These are phyloP conservation scores for Phyllotis vaccarum DNA, from an alignment of 2,797 vertebrate genomes.

Conservation along the genomic window DNA sequence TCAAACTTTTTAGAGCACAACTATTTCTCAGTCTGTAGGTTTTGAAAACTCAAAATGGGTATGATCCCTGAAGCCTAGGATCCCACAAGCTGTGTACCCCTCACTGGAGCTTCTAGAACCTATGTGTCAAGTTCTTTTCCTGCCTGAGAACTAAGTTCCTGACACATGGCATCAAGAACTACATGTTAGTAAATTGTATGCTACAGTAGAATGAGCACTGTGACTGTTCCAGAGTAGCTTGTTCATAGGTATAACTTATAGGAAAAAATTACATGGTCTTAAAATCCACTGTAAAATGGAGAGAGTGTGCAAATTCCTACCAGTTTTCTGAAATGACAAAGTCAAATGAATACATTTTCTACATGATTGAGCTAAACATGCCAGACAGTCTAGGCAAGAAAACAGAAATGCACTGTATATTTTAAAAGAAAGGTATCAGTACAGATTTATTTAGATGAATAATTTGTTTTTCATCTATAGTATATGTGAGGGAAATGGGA, in stretches of 20 bases:
- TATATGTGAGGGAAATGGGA: background rate
- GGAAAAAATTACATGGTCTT: background rate
- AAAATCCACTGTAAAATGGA: background rate
- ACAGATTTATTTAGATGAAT: too few species aligned
- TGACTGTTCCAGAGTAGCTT: background rate
- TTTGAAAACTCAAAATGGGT: conserved; percentile 5
- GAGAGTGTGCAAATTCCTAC: background rate
- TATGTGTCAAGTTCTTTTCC: background rate
- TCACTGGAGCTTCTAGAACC: background rate
- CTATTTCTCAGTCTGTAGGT: conserved; percentile 27
- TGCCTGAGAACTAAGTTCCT: background rate
- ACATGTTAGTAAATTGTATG: background rate
- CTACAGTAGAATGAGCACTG: background rate
- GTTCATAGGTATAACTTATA: background rate
- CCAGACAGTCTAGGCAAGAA: background rate
- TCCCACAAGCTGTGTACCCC: background rate
- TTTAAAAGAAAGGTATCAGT: background rate
- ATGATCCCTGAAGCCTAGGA: background rate
- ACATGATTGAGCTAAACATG: background rate
- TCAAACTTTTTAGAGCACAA: background rate
- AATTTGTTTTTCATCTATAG: background rate
- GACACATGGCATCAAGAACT: background rate
- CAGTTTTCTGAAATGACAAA: background rate
- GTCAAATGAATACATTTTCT: background rate
- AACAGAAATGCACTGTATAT: background rate